Conservation (phyloP, 2,797 vertebrate species). For the Chromis chromis region DNA sequence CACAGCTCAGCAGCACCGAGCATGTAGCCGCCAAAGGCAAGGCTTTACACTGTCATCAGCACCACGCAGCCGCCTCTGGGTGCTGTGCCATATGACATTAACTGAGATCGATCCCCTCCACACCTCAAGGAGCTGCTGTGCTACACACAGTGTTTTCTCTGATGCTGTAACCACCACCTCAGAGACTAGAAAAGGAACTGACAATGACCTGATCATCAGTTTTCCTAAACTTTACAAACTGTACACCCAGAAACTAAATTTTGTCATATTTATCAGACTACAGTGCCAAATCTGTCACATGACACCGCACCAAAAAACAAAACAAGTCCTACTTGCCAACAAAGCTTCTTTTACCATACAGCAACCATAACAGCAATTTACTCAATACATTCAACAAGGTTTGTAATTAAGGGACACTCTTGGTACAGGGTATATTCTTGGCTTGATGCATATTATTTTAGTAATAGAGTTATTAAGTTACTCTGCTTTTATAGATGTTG, state of each 20-base stretch:
- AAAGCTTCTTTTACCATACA: background rate
- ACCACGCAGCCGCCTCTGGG: conserved; percentile 82
- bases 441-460: conserved; percentile 28
- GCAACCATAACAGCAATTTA: background rate
- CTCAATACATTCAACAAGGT: background rate
- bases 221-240: conserved; percentile 40
- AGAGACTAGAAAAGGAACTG: conserved; percentile 68
- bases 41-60: conserved; percentile 84
- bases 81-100: conserved; percentile 83
- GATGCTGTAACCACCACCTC: conserved; percentile 66
- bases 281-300: conserved; percentile 6
- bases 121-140: conserved; percentile 80
- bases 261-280: conserved; percentile 22
- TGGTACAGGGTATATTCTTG: background rate
- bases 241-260: background rate
- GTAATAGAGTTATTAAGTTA: conserved; percentile 58
- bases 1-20: conserved; percentile 75
- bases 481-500: conserved; percentile 51
- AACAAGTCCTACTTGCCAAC: background rate
- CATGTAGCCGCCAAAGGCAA: conserved; percentile 85
- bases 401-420: background rate
- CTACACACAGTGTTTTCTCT: conserved; percentile 64
- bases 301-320: background rate
- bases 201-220: conserved; percentile 64
- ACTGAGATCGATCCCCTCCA: conserved; percentile 79